Base-by-base conservation (phyloP, 2,888 invertebrate genomes). In the Plebejus argus region DNA sequence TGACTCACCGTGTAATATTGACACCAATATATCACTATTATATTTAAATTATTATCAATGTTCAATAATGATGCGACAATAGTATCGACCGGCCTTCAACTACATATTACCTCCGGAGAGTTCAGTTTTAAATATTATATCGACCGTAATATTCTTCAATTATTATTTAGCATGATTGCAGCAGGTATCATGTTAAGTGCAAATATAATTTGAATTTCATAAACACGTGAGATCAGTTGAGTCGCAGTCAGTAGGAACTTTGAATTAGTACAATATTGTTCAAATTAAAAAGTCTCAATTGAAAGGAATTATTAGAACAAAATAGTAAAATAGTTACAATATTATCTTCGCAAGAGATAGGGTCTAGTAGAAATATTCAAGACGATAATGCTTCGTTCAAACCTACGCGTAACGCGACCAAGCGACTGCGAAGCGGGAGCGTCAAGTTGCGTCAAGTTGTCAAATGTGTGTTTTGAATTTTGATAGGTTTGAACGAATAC, bases 41-140 rank as follows among this genome's bases (percentile, higher is more conserved):
- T 66, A 66, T 66, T 28, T 28, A 66, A 66, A 66, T 66, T 28
- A 66, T 66, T 28, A 66, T 66, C 28, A 6, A 28, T 66, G 15
- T 66, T 66, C 12, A 28, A 28, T 66, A 66, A 28, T 66, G 66
- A 66, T 66, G 66, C 66, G 66, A 66, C 66, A 66, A 28, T 23
- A 61, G 61, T 66, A 28, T 66, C 28, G 66, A 66, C 66, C 66
- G 28, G 28, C 66, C 66, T 66, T 66, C 66, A 66, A 66, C 66
- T 66, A n/a, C n/a, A n/a, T n/a, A 66, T 66, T 28, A 28, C 66
- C 66, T 28, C 28, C 66, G 28, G 28, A 28, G 66, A 28, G 61
- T 61, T 23, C 23, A 61, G 61, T 15, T 66, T 66, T 28, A 12
- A 28, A 66, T 66, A 12, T 66, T 12, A 66, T 66, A 66, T 66